Evolutionary conservation across 2,113 vertebrate genomes (phyloP), one percentile per base, ranked within the genome.

Genomic region (Myrmecophaga tridactyla): DNA sequence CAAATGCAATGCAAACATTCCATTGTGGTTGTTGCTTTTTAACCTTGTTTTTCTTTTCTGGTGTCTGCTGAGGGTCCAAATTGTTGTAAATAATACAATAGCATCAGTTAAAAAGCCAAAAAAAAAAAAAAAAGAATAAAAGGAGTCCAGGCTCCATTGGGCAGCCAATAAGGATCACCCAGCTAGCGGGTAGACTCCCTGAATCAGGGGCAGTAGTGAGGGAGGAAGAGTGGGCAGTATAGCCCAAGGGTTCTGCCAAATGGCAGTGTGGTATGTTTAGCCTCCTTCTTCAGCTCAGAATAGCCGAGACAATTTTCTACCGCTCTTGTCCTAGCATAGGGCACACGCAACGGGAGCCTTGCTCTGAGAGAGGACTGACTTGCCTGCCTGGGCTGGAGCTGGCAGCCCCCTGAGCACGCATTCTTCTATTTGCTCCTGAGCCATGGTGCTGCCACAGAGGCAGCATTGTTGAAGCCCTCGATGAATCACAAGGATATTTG

Each of bases 181-280:
- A 9, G 15, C 51, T 41, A 63, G 53, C 8, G 18, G 6, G 7
- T 7, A 36, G 25, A 4, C 0, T 58, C 34, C 27, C n/a, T 18
- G 0, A n/a, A n/a, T 46, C 12, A 29, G 75, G 2, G 7, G 3
- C 4, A 58, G 10, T 36, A 25, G 6, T 12, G 0, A 27, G 20
- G 48, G 4, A 36, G 7, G 5, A 46, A 23, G 46, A 53, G 6
- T 21, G 67, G 15, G 10, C 48, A 43, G 39, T 10, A 2, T 41
- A 15, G 39, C 46, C 1, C 6, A 20, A 67, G 41, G 3, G 5
- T 84, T 92, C 69, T 73, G 20, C 20, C 41, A 23, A 43, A 34
- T 12, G 53, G n/a, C 21, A 60, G 1, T 1, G 12, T 43, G 34
- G 20, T 23, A 6, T 18, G 43, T 34, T 11, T 21, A 27, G 6